Conservation (phyloP, 2,888 invertebrate genomes). For the Microplitis deprimator region DNA sequence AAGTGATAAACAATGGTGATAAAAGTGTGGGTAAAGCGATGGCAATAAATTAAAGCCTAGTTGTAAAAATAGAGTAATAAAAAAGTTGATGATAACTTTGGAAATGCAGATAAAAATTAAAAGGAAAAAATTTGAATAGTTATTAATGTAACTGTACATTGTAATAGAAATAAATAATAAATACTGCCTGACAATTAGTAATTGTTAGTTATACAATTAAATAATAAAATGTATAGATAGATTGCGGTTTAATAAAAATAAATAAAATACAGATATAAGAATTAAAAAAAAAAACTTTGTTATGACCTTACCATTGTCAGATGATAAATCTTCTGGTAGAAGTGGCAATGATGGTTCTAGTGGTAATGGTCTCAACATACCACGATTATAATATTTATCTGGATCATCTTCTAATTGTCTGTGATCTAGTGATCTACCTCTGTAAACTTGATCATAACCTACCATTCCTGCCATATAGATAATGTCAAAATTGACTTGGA, state of each 20-base stretch:
- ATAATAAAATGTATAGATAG: not conserved
- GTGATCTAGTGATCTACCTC: slow-evolving; percentile 55
- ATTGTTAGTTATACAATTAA: not conserved
- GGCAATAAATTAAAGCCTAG: no score
- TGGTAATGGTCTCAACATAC: slow-evolving; percentile 64
- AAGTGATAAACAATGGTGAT: no score
- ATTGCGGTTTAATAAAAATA: not conserved
- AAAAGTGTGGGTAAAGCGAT: no score
- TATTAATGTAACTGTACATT: no score
- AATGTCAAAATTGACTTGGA: not conserved
- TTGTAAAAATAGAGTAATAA: no score
- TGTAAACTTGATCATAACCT: slow-evolving; percentile 61
- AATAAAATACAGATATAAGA: not conserved
- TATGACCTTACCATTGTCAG: slow-evolving; percentile 61
- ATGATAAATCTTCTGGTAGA: slow-evolving; percentile 61
- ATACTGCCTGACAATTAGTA: not conserved
- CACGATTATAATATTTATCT: slow-evolving; percentile 60
- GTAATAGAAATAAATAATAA: no score
- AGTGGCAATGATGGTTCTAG: slow-evolving; percentile 54
- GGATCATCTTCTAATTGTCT: slow-evolving; percentile 53
- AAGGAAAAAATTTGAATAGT: no score
- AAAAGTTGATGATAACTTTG: no score
- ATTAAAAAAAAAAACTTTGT: not conserved
- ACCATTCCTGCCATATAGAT: slow-evolving; percentile 58
- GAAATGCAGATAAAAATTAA: no score